These are phyloP conservation scores for Xerus inauris DNA, from an alignment of 2,113 vertebrate genomes.

Conservation along the genomic window DNA sequence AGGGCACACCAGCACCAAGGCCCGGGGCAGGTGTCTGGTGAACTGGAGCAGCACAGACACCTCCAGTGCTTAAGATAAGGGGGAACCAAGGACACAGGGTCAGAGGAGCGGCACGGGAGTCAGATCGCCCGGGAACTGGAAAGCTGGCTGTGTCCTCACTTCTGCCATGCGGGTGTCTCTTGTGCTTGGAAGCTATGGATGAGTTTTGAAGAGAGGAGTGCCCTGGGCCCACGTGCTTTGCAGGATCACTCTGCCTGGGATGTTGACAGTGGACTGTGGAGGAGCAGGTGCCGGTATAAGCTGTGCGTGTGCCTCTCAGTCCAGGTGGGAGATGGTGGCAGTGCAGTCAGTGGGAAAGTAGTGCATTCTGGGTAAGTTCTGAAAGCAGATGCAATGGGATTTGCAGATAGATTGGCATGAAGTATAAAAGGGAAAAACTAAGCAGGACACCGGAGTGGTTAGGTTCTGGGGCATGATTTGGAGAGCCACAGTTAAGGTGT, in stretches of 20 bases:
- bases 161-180: not conserved
- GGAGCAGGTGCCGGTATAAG: not conserved
- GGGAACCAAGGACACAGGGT: not conserved
- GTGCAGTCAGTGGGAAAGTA: not conserved
- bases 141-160: not conserved
- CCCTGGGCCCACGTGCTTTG: not conserved
- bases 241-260: not conserved
- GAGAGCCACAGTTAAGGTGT: not conserved
- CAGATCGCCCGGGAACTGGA: not conserved
- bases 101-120: not conserved
- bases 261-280: not conserved
- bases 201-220: not conserved
- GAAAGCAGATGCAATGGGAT: not conserved
- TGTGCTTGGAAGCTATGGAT: not conserved
- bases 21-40: rapidly evolving
- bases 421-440: not conserved
- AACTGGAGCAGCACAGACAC: not conserved
- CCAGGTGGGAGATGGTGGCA: not conserved
- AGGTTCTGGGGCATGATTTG: not conserved
- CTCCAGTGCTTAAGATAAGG: not conserved
- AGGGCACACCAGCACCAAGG: not conserved
- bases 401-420: not conserved
- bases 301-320: not conserved
- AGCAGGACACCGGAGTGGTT: not conserved
- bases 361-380: not conserved